Evolutionary conservation across 92 coral and sea anemone genomes (phyloP).

Genomic region (Paramuricea clavata): DNA sequence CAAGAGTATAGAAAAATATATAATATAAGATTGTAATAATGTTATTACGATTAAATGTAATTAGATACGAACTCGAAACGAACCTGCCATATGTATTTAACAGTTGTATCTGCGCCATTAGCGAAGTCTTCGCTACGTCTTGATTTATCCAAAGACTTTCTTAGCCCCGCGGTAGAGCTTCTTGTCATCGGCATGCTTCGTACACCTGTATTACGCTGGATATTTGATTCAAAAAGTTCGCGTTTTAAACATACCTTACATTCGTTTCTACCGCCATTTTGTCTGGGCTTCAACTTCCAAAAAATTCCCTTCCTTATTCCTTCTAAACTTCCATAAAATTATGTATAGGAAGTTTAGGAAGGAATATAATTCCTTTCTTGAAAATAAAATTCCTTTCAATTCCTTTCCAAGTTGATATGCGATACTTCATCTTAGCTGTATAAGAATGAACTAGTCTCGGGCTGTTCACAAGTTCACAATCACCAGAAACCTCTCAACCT

Average conservation of each 20-base stretch:
- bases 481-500: too few species aligned
- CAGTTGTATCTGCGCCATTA: conserved; percentile 78
- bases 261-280: too few species aligned
- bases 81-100: conserved; percentile 90
- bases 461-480: too few species aligned
- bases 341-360: background rate
- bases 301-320: background rate
- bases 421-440: background rate
- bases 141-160: conserved; percentile 60
- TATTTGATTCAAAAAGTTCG: background rate
- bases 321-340: background rate
- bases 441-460: too few species aligned
- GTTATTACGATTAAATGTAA: background rate
- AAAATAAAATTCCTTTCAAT: background rate
- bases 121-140: conserved; percentile 87
- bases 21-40: too few species aligned
- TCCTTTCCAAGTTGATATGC: background rate
- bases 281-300: background rate
- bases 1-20: too few species aligned
- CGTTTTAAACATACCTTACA: conserved; percentile 2
- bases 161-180: conserved; percentile 24
- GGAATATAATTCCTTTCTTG: background rate
- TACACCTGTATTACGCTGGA: background rate
- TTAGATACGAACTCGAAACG: background rate
- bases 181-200: conserved; percentile 20